Evolutionary conservation across 2,888 invertebrate species (phyloP).

Genomic region (Lasioglossum oenotherae): DNA sequence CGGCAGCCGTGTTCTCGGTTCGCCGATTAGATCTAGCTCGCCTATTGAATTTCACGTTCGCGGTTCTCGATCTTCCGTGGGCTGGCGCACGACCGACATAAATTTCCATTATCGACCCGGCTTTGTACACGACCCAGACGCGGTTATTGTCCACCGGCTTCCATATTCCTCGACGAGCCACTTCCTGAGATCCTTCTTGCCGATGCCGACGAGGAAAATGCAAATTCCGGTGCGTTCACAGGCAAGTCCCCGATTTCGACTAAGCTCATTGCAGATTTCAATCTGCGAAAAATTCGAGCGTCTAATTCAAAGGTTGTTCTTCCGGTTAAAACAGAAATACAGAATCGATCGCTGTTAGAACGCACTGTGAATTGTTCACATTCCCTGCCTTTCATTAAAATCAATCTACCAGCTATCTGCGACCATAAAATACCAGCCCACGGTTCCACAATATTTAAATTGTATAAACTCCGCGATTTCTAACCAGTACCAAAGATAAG

Average conservation of each 20-base stretch:
- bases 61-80: constrained; percentile 25
- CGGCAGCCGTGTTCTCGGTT: constrained; percentile 47
- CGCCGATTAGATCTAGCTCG: constrained; percentile 64
- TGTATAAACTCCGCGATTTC: neutral
- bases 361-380: too few relatives aligned
- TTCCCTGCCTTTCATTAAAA: neutral
- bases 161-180: neutral
- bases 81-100: constrained; percentile 62
- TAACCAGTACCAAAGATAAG: neutral
- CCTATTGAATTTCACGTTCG: constrained; percentile 67
- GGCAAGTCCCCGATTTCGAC: neutral
- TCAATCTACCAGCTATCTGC: neutral
- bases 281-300: neutral
- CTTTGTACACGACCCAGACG: constrained; percentile 70
- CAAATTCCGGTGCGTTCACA: neutral
- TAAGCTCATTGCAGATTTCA: neutral
- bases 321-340: neutral
- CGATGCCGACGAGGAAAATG: neutral
- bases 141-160: constrained; percentile 65
- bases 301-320: neutral
- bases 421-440: neutral
- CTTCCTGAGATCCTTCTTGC: neutral
- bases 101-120: constrained; percentile 75
- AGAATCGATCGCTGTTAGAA: neutral
- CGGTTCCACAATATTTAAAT: neutral